Evolutionary conservation across 2,888 invertebrate genomes (phyloP), one percentile per base, ranked within the genome.

Genomic region (Endotricha flammealis): DNA sequence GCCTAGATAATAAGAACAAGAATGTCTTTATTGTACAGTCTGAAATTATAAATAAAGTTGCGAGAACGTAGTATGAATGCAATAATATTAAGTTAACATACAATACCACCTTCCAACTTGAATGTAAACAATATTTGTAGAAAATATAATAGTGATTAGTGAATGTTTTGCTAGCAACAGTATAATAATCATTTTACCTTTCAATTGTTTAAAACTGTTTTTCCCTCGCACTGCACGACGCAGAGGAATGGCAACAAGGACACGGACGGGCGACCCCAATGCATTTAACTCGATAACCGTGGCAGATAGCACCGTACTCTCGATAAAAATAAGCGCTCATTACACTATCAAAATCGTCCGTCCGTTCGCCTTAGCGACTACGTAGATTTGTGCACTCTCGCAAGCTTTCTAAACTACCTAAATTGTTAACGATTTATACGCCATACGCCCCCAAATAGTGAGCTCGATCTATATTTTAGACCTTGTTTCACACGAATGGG

Each of bases 401-500:
- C 44, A 40, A 43, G 41, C 46, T 47, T 47, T 47, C 41, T 43
- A 46, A 24, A 6, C 20, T 33, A 20, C 28, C 35, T 29, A 23
- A 9, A 3, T 29, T 17, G 31, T 39, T 20, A 8, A 37, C 56
- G 46, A 57, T 59, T 51, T 46, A 32, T 44, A 56, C 48, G 50
- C 53, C 40, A 59, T 48, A 54, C 68, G 65, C 65, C 62, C 65
- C 68, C 70, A 60, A n/a, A n/a, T 58, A 59, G 77, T 85, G 83
- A 67, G 67, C 83, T 73, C 62, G 78, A 70, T 85, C 85, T 85
- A 78, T 78, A 48, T 52, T 58, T 51, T 65, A 85, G 85, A 85
- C 73, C 82, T 71, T 77, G 82, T 75, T 76, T 73, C 83, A 85
- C 70, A 49, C 63, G 50, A 62, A 63, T 77, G 75, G 77, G 69